Conservation (phyloP, 2,113 vertebrate genomes). For the Lampris incognitus region DNA sequence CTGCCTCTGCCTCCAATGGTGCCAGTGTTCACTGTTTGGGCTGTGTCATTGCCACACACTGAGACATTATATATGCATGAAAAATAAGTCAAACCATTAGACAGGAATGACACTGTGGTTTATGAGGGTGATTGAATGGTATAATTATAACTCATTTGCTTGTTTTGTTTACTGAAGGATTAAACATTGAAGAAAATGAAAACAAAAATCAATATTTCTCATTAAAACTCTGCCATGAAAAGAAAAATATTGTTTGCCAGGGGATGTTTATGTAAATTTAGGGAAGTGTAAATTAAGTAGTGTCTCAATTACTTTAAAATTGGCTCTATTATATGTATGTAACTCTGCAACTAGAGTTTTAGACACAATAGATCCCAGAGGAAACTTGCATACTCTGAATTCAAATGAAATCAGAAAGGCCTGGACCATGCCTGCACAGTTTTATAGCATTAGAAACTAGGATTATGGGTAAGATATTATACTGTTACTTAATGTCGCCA, state of each 20-base stretch:
- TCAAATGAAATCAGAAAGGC: background rate
- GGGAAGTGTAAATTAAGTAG: background rate
- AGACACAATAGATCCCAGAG: too few species aligned
- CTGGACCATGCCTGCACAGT: background rate
- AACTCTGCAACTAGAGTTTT: too few species aligned
- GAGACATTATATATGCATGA: background rate
- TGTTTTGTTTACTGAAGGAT: background rate
- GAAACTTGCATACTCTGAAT: background rate
- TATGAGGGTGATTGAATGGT: background rate
- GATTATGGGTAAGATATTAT: background rate
- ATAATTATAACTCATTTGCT: background rate
- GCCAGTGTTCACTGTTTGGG: conserved; percentile 6
- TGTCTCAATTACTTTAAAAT: background rate
- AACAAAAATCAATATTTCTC: background rate
- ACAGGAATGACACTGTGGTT: background rate
- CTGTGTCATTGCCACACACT: conserved; percentile 13
- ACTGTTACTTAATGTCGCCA: background rate
- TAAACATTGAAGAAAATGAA: too few species aligned
- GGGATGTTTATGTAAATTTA: background rate
- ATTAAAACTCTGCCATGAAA: background rate
- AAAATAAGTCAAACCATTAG: background rate
- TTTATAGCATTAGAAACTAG: background rate
- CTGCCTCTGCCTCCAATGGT: background rate
- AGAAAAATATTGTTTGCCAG: background rate
- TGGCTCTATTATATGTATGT: background rate